These are phyloP conservation scores for Hydroisotoma schaefferi DNA, from an alignment of 2,888 invertebrate genomes.

Conservation along the genomic window DNA sequence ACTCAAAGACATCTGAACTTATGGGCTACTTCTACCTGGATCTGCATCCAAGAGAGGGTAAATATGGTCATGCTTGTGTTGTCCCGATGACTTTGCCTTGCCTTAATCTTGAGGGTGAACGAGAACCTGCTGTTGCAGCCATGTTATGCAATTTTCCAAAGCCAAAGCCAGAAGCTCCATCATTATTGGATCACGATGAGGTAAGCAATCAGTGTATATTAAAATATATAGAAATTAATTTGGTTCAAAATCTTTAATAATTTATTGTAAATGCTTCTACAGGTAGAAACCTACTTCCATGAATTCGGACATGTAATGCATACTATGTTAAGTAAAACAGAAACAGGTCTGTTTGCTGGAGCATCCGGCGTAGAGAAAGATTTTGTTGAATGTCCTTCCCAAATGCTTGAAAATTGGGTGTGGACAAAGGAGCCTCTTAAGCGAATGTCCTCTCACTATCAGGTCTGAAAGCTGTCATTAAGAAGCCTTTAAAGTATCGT, in stretches of 20 bases:
- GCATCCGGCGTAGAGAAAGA: slow-evolving; percentile 54
- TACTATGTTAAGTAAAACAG: slow-evolving; percentile 54
- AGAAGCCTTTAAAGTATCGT: background rate
- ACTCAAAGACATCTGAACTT: slow-evolving; percentile 50
- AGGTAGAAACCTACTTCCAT: slow-evolving; percentile 56
- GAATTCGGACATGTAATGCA: slow-evolving; percentile 60
- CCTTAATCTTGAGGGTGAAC: slow-evolving; percentile 20
- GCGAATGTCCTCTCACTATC: slow-evolving; percentile 55
- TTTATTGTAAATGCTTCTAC: no score
- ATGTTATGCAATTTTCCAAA: slow-evolving; percentile 58
- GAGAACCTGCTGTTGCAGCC: slow-evolving; percentile 53
- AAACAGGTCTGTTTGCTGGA: slow-evolving; percentile 54
- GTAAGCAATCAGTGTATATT: slow-evolving; percentile 48
- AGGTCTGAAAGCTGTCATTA: slow-evolving; percentile 38
- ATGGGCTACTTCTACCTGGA: slow-evolving; percentile 57
- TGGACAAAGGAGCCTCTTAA: slow-evolving; percentile 55
- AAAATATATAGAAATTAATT: no score
- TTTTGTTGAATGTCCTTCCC: slow-evolving; percentile 54
- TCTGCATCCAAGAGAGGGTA: slow-evolving; percentile 56
- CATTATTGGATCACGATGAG: slow-evolving; percentile 56
- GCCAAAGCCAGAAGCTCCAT: slow-evolving; percentile 54
- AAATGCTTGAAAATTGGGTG: slow-evolving; percentile 56
- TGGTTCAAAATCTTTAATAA: no score
- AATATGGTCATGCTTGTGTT: slow-evolving; percentile 55
- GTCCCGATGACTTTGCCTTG: background rate